A percentile compares a stretch with the other conserved stretches of the same genome.
phyloP scores from a whole-genome alignment of 2,797 vertebrate genomes.

The Sternarchorhynchus goeldii region DNA sequence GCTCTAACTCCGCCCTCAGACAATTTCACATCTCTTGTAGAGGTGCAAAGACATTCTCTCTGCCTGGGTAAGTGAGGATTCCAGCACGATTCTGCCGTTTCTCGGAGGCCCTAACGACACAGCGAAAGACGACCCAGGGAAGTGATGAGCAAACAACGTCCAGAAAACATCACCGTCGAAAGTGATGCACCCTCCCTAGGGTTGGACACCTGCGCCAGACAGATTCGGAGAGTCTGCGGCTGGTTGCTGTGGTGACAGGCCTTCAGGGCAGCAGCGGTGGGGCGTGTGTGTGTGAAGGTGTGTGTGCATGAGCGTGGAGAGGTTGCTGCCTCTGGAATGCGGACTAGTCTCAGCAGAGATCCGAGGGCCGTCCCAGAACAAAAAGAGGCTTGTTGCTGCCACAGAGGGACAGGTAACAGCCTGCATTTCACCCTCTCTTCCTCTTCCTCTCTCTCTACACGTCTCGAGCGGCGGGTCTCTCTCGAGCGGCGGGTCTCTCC shows the following conservation, averaged over 20 bases:
- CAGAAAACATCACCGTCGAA: constrained; percentile 24
- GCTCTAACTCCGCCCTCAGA: no score
- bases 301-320: not conserved
- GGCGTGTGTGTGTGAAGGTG: constrained; percentile 1
- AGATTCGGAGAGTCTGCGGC: constrained; percentile 24
- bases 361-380: constrained; percentile 39
- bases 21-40: no score
- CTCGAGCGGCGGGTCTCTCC: no score
- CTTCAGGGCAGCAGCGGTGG: constrained; percentile 4
- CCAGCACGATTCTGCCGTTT: no score
- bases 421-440: constrained; percentile 31
- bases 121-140: not conserved
- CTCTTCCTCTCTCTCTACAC: no score
- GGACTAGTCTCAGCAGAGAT: constrained; percentile 50
- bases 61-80: no score
- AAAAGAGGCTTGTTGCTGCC: constrained; percentile 40
- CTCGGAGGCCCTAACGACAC: not conserved
- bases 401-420: constrained; percentile 46
- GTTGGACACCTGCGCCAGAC: constrained; percentile 27
- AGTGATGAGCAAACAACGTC: not conserved
- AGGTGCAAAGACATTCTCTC: no score
- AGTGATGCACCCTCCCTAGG: constrained; percentile 4
- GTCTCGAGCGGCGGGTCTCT: no score
- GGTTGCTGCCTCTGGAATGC: constrained; percentile 44
- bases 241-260: constrained; percentile 33